These are phyloP conservation scores for Spinus olivaceus DNA, from an alignment of 2,797 vertebrate species.

Conservation along the genomic window DNA sequence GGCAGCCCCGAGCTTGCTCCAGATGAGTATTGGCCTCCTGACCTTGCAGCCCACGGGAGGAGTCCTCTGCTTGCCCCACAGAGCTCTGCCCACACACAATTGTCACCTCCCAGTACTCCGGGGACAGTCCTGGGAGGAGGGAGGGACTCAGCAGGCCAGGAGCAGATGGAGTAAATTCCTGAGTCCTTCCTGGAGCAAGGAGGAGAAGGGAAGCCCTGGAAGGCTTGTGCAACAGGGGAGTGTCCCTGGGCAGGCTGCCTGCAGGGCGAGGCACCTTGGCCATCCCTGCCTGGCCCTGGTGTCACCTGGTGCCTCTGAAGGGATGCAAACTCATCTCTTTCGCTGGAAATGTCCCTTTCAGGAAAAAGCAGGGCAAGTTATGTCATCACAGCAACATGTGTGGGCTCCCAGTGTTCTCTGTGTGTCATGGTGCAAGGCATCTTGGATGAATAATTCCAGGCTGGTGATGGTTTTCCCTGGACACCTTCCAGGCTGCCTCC, in stretches of 20 bases:
- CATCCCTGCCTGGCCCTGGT: not conserved
- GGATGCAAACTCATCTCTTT: not conserved
- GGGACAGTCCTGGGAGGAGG: not conserved
- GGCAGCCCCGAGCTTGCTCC: accelerated
- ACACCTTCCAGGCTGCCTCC: not conserved
- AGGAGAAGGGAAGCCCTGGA: not conserved
- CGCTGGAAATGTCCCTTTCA: not conserved
- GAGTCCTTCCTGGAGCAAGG: not conserved
- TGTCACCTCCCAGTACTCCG: accelerated
- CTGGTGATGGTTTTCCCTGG: not conserved
- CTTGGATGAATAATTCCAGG: not conserved
- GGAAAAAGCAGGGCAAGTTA: not conserved
- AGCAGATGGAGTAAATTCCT: not conserved
- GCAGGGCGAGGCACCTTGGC: not conserved
- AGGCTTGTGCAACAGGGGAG: constrained; percentile 7
- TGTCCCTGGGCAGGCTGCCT: not conserved
- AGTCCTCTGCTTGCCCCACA: not conserved
- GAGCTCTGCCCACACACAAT: not conserved
- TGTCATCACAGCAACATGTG: not conserved
- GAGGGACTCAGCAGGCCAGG: not conserved
- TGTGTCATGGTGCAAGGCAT: not conserved
- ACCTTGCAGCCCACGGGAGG: not conserved
- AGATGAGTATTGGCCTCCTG: not conserved
- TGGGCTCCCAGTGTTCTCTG: not conserved
- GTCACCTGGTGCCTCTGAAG: not conserved